Conservation (phyloP, 1,140 invertebrate species). For the Nebria ingens region DNA sequence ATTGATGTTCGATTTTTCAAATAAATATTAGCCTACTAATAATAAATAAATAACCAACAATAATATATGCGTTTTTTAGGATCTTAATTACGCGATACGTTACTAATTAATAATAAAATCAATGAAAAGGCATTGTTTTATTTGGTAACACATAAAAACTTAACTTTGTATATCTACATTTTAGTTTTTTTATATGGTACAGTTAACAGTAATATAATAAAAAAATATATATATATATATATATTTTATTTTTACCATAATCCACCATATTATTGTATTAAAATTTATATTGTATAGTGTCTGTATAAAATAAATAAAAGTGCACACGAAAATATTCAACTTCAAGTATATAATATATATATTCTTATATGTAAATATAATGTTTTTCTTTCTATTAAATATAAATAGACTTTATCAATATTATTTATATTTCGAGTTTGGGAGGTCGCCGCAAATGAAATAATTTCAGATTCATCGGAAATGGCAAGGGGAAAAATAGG, state of each 20-base stretch:
- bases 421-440: no score
- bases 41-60: no score
- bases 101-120: neutral
- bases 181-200: neutral
- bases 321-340: conserved; percentile 1
- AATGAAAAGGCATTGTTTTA: conserved; percentile 4
- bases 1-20: no score
- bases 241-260: conserved; percentile 9
- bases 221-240: conserved; percentile 10
- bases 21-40: no score
- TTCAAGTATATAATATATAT: neutral
- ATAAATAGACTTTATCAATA: no score
- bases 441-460: no score
- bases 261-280: conserved; percentile 3
- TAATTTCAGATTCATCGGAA: no score
- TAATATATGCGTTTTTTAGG: no score
- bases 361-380: neutral
- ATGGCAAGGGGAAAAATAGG: no score
- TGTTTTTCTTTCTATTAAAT: no score
- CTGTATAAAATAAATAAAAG: conserved; percentile 7
- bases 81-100: no score
- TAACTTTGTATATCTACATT: neutral
- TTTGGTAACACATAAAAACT: conserved; percentile 8
- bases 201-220: conserved; percentile 9
- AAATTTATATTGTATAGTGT: neutral